Conservation (phyloP, 2,888 invertebrate species). For the Drosophila tanythrix region DNA sequence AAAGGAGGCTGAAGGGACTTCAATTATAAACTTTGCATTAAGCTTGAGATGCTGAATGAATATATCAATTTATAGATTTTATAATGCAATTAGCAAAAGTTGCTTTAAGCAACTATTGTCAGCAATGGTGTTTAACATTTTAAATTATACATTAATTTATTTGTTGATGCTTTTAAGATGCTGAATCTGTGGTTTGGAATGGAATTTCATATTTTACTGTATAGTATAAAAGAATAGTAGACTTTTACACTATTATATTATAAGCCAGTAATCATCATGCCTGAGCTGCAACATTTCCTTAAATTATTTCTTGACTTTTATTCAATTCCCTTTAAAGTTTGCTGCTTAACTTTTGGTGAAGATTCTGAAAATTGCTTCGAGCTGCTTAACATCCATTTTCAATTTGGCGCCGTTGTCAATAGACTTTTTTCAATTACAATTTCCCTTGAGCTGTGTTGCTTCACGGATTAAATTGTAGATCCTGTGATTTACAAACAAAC, state of each 20-base stretch:
- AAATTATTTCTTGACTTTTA: not conserved
- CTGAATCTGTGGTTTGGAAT: not conserved
- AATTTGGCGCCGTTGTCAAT: not conserved
- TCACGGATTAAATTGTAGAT: not conserved
- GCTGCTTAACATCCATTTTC: conserved; percentile 1
- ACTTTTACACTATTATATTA: too few relatives aligned
- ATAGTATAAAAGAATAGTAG: too few relatives aligned
- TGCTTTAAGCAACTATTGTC: not conserved
- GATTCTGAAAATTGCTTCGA: not conserved
- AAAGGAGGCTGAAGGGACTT: not conserved
- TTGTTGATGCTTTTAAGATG: not conserved
- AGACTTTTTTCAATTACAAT: not conserved
- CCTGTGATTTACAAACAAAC: not conserved
- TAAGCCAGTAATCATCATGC: not conserved
- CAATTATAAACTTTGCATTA: not conserved
- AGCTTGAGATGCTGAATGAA: not conserved
- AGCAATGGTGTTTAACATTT: not conserved
- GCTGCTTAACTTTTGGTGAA: not conserved
- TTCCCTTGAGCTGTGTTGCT: not conserved
- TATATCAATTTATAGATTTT: not conserved
- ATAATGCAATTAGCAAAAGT: not conserved
- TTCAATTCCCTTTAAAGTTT: too few relatives aligned
- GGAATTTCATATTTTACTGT: not conserved
- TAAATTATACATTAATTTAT: not conserved
- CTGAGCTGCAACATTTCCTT: fast-evolving